Percentiles rank a stretch among this genome's conserved stretches.
phyloP scores from a whole-genome alignment of 2,888 invertebrate species.

The Trichogramma dendrolimi region DNA sequence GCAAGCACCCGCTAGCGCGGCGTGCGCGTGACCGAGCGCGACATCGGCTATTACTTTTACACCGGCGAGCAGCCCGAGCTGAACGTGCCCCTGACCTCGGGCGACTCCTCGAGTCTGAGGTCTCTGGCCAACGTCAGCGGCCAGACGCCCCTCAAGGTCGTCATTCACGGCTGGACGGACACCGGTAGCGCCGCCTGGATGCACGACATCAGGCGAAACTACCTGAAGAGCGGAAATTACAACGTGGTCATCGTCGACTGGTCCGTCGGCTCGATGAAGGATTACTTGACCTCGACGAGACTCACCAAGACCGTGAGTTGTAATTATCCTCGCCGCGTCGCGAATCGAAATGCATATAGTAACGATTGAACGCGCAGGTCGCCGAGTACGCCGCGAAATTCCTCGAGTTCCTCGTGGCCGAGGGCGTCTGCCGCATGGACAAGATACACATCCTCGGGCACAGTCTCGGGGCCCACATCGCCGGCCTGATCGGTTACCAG shows the following conservation, averaged over 20 bases:
- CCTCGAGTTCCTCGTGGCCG: conserved; percentile 39
- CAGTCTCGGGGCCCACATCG: conserved; percentile 50
- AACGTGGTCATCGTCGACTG: conserved; percentile 57
- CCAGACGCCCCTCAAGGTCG: conserved; percentile 43
- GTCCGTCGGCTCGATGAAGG: conserved; percentile 43
- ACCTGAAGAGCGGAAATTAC: conserved; percentile 48
- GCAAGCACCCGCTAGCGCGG: not conserved
- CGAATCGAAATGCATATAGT: not conserved
- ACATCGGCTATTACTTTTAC: conserved; percentile 38
- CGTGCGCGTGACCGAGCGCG: conserved; percentile 25
- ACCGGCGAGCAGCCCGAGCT: conserved; percentile 35
- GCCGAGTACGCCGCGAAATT: conserved; percentile 43
- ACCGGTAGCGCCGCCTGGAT: conserved; percentile 43
- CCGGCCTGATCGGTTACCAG: conserved; percentile 42
- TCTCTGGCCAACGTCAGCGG: conserved; percentile 32
- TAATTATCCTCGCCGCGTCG: not conserved
- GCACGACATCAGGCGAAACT: conserved; percentile 47
- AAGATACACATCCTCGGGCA: conserved; percentile 48
- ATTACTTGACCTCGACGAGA: conserved; percentile 38
- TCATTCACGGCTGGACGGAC: conserved; percentile 55
- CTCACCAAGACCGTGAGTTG: conserved; percentile 29
- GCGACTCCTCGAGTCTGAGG: conserved; percentile 31
- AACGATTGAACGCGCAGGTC: conserved; percentile 32
- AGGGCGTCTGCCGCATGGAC: conserved; percentile 34
- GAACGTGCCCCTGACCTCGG: conserved; percentile 29